Base-by-base conservation (phyloP, 2,113 vertebrate genomes). In the Rhynchopsitta pachyrhyncha region DNA sequence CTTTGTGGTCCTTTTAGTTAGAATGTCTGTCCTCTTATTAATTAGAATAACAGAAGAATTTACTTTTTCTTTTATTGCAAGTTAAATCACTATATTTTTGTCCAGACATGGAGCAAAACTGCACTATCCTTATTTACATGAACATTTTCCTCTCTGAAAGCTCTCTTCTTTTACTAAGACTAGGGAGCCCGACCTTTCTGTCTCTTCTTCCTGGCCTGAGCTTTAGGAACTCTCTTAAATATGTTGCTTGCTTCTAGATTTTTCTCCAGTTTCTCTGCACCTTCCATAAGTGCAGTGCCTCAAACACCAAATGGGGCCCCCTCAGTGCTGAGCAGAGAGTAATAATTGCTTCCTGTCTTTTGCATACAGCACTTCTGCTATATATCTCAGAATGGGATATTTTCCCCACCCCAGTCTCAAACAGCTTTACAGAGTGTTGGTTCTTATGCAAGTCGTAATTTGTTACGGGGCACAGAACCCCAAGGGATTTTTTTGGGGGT, bases 401-500 rank as follows among this genome's bases (percentile, higher is more conserved):
- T 7, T 44, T 63, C 19, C 18, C 35, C 57, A 59, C 9, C 7
- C 11, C 12, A 1, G 3, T 25, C 35, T 28, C 17, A 35, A 35
- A 60, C 12, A 92, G 5, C 50, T 20, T 82, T 74, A 41, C 19
- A 35, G 13, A 35, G 13, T 66, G 27, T 39, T 44, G 55, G n/a
- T 84, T 81, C 24, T 67, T 53, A 22, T 4, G 12, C 33, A 81
- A 70, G 9, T 82, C 24, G 8, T 62, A 69, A 74, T 73, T 81
- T 0, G 1, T 42, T 69, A 16, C 49, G 3, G 0, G 13, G 79
- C 24, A 6, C 13, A 68, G 6, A 77, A 66, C 27, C 33, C 18
- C 2, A 7, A 42, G 11, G 16, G 6, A 1, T 19, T 46, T 19
- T 11, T 71, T 41, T 13, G 6, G 9, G 13, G 3, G 4, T 25